These are phyloP conservation scores for Montipora capricornis DNA, from an alignment of 64 coral and sea anemone genomes.

Conservation along the genomic window DNA sequence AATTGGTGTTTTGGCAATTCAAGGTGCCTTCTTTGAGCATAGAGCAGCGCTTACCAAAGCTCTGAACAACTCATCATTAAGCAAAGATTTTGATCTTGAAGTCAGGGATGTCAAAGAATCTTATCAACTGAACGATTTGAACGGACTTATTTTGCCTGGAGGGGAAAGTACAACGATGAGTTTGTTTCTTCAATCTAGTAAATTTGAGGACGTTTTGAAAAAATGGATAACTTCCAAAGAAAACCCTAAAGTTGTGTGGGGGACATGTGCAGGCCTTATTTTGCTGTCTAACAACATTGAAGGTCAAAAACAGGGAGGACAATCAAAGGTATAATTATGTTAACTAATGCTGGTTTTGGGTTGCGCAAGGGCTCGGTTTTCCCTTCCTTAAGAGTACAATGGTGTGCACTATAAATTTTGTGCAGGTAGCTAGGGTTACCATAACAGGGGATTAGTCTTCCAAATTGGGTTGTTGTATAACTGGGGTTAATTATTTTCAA, in stretches of 20 bases:
- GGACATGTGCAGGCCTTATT: constrained; percentile 95
- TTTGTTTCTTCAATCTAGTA: constrained; percentile 75
- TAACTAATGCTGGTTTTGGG: background rate
- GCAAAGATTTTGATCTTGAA: constrained; percentile 51
- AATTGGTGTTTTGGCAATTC: constrained; percentile 90
- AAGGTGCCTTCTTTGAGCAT: constrained; percentile 97
- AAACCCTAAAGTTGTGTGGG: constrained; percentile 72
- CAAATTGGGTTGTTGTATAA: too few relatives aligned
- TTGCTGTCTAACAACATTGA: constrained; percentile 91
- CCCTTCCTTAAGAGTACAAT: too few relatives aligned
- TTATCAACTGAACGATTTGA: constrained; percentile 63
- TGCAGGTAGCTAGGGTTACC: too few relatives aligned
- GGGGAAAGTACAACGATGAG: constrained; percentile 93
- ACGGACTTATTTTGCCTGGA: constrained; percentile 92
- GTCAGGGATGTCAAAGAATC: constrained; percentile 75
- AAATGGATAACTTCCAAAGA: constrained; percentile 76
- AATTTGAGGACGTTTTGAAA: constrained; percentile 75
- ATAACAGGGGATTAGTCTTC: too few relatives aligned
- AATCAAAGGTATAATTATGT: constrained; percentile 69
- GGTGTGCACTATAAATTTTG: too few relatives aligned
- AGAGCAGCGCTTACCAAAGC: constrained; percentile 78
- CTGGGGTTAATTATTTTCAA: too few relatives aligned
- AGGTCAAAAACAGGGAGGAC: constrained; percentile 77
- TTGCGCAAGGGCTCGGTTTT: too few relatives aligned
- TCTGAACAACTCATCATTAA: constrained; percentile 38